These are phyloP conservation scores for Kuschelorhynchus macadamiae DNA, from an alignment of 2,888 invertebrate genomes.

Conservation along the genomic window DNA sequence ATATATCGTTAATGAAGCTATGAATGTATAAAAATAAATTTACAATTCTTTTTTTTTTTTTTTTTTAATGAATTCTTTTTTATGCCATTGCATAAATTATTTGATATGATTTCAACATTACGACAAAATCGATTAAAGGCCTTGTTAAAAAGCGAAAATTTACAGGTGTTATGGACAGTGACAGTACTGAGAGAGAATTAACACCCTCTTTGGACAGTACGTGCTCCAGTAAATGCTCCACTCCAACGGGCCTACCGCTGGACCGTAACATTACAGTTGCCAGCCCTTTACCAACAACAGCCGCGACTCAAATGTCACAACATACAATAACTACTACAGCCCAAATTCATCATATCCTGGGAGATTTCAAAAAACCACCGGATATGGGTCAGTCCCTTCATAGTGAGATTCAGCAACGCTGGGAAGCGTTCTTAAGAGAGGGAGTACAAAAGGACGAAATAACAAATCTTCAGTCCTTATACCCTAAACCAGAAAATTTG, in stretches of 20 bases:
- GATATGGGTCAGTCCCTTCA: background rate
- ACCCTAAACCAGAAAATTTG: conserved; percentile 5
- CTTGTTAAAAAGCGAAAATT: background rate
- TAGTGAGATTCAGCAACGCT: conserved; percentile 4
- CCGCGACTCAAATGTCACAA: background rate
- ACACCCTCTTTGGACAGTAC: background rate
- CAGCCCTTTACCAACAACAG: background rate
- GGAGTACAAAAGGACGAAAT: conserved; percentile 9
- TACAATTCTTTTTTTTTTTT: too few relatives aligned
- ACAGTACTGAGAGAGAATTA: background rate
- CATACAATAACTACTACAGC: conserved; percentile 4
- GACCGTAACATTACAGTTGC: background rate
- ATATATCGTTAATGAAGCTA: too few relatives aligned
- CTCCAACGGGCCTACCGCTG: background rate
- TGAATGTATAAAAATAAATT: too few relatives aligned
- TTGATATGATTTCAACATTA: too few relatives aligned
- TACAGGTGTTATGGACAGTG: background rate
- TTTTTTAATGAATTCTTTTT: too few relatives aligned
- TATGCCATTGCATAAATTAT: too few relatives aligned
- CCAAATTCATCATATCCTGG: background rate
- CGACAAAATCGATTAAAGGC: too few relatives aligned
- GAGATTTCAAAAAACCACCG: background rate
- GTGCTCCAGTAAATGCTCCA: background rate
- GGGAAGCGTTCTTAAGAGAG: conserved; percentile 1
- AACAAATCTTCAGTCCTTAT: conserved; percentile 5